phyloP scores from a whole-genome alignment of 2,888 invertebrate species.

The Troglohyphantes excavatus region DNA sequence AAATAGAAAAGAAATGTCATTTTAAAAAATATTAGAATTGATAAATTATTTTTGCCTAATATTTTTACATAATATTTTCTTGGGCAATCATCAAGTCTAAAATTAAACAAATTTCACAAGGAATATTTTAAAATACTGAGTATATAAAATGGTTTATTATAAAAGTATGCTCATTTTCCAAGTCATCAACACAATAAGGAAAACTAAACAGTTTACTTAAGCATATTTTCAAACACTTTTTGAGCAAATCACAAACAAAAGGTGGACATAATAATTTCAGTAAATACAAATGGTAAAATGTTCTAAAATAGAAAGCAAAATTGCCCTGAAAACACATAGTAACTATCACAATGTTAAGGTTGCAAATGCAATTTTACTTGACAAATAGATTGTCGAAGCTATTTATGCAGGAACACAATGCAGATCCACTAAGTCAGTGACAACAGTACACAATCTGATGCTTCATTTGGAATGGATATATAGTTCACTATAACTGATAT shows the following conservation, averaged over 20 bases:
- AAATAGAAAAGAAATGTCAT: no score
- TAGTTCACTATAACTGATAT: not conserved
- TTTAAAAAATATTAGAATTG: no score
- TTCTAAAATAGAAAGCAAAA: not conserved
- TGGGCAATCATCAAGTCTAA: no score
- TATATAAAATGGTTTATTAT: not conserved
- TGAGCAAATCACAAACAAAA: not conserved
- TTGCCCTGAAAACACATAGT: not conserved
- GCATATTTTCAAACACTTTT: not conserved
- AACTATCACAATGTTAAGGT: not conserved
- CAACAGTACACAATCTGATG: not conserved
- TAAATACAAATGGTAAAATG: not conserved
- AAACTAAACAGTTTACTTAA: not conserved
- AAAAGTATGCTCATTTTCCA: not conserved
- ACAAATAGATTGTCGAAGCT: conserved; percentile 1
- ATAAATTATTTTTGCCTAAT: no score
- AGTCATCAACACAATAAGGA: not conserved
- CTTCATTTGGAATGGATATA: not conserved
- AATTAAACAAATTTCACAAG: no score
- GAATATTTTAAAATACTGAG: conserved; percentile 26
- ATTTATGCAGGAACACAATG: not conserved
- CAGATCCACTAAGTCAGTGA: not conserved
- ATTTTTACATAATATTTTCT: no score
- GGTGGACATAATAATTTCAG: not conserved
- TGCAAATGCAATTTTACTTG: not conserved